These are phyloP conservation scores for Bubo scandiacus DNA, from an alignment of 2,113 vertebrate genomes.

Conservation along the genomic window DNA sequence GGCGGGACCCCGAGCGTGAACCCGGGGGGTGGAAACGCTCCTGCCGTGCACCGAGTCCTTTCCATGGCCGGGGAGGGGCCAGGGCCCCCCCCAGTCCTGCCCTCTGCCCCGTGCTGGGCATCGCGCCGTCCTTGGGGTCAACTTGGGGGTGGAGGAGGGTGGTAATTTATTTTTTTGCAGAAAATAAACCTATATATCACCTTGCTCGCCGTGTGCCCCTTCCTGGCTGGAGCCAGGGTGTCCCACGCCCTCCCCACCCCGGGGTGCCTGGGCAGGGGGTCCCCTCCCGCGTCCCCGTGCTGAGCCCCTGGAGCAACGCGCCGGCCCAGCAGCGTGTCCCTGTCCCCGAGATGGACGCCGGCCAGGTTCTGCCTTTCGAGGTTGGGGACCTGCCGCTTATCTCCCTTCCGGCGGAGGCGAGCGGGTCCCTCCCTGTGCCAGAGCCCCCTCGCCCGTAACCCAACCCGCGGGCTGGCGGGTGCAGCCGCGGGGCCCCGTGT, in stretches of 20 bases:
- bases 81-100: not conserved
- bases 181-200: conserved; percentile 11
- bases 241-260: not conserved
- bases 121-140: not conserved
- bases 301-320: not conserved
- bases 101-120: not conserved
- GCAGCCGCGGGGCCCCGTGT: not conserved
- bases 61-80: rapidly evolving
- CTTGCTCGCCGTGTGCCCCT: rapidly evolving
- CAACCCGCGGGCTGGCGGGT: not conserved
- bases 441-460: not conserved
- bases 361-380: not conserved
- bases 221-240: not conserved
- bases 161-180: conserved; percentile 42
- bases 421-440: not conserved
- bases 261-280: not conserved
- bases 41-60: rapidly evolving
- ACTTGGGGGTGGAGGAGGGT: not conserved
- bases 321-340: not conserved
- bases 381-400: conserved; percentile 10
- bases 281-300: not conserved
- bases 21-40: rapidly evolving
- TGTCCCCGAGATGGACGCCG: not conserved
- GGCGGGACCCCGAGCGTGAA: not conserved
- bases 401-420: conserved; percentile 21